Evolutionary conservation across 2,797 vertebrate species (phyloP).

Genomic region (Gastrophryne carolinensis): DNA sequence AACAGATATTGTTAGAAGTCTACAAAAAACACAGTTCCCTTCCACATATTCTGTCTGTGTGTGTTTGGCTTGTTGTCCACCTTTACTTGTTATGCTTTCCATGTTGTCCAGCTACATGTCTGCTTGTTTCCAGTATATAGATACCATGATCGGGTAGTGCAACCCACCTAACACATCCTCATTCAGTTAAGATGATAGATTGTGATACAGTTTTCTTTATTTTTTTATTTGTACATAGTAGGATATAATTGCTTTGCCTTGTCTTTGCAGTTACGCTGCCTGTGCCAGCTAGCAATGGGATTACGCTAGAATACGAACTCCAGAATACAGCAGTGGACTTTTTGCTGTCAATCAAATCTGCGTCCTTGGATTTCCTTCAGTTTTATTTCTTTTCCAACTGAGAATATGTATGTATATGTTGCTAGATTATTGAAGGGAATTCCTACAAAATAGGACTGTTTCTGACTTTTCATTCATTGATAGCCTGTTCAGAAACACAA

Average conservation of each 20-base stretch:
- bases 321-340: not conserved
- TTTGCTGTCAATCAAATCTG: constrained; percentile 5
- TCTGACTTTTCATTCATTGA: too few relatives aligned
- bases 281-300: constrained; percentile 31
- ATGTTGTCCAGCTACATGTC: constrained; percentile 53
- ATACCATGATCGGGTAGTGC: too few relatives aligned
- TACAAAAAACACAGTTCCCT: too few relatives aligned
- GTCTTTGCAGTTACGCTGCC: constrained; percentile 59
- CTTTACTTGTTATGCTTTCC: constrained; percentile 59
- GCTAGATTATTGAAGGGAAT: not conserved
- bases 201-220: not conserved
- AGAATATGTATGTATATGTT: not conserved
- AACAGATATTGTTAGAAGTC: too few relatives aligned
- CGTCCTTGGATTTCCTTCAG: not conserved
- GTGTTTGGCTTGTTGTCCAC: not conserved
- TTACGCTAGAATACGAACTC: not conserved
- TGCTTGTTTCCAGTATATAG: not conserved
- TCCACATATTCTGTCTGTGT: not conserved
- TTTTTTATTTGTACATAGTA: not conserved
- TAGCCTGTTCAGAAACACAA: too few relatives aligned
- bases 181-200: not conserved
- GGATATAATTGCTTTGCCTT: constrained; percentile 53
- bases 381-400: not conserved
- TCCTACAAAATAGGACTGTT: not conserved
- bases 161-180: not conserved